A percentile compares a stretch with the other conserved stretches of the same genome.
Evolutionary conservation across 2,888 invertebrate genomes (phyloP).

Genomic region (Mantis religiosa): DNA sequence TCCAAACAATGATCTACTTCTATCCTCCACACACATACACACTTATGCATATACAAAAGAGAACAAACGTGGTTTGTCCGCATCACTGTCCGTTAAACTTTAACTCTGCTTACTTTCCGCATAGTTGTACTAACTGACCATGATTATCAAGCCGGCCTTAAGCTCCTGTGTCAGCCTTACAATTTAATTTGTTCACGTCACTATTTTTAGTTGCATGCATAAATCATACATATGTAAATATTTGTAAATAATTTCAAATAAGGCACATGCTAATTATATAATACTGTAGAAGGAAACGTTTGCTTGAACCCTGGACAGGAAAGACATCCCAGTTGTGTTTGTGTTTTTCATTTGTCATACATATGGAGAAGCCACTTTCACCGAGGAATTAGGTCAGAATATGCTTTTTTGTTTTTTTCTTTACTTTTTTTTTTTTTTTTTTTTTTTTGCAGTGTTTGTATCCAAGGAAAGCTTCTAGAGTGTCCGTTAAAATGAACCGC

Average conservation of each 20-base stretch:
- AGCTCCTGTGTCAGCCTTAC: background rate
- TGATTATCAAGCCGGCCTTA: background rate
- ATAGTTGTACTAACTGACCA: background rate
- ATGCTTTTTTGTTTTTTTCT: background rate
- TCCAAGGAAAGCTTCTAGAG: too few relatives aligned
- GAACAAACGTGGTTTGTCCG: constrained; percentile 8
- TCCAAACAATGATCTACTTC: constrained; percentile 21
- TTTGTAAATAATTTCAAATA: background rate
- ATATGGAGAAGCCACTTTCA: background rate
- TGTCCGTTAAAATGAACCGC: too few relatives aligned
- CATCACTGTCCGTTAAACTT: constrained; percentile 12
- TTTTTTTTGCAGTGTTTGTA: background rate
- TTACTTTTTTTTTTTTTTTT: background rate
- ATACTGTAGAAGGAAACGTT: background rate
- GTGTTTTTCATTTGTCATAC: background rate
- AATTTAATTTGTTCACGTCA: background rate
- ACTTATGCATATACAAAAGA: constrained; percentile 16
- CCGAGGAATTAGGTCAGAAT: background rate
- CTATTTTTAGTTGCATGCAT: background rate
- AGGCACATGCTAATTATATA: background rate
- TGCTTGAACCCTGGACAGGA: background rate
- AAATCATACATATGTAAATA: background rate
- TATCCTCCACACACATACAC: background rate
- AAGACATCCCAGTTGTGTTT: background rate
- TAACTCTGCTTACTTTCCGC: background rate